These are phyloP conservation scores for Sciurus carolinensis DNA, from an alignment of 2,797 vertebrate species.

Conservation along the genomic window DNA sequence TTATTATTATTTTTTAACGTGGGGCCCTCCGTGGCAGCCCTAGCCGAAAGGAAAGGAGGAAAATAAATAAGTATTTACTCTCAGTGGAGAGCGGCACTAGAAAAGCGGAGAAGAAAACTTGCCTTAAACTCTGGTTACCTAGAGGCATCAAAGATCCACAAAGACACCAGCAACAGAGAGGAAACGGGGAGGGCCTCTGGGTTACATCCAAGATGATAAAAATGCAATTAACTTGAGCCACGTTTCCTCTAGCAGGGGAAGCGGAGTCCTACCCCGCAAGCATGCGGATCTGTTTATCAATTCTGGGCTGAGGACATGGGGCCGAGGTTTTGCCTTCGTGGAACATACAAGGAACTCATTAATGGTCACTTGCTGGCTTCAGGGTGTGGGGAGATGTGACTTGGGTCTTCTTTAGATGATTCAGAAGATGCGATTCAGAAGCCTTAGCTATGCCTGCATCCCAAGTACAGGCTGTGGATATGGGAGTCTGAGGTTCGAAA, in stretches of 20 bases:
- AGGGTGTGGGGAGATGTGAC: neutral
- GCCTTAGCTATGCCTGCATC: neutral
- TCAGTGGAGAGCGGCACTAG: neutral
- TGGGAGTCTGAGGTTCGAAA: too few relatives aligned
- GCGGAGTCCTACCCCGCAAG: neutral
- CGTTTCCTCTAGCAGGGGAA: neutral
- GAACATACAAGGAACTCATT: conserved; percentile 1
- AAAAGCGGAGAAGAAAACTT: conserved; percentile 33
- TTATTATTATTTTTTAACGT: neutral
- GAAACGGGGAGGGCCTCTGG: neutral
- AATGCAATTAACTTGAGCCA: conserved; percentile 66
- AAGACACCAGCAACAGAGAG: neutral
- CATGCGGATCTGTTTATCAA: neutral
- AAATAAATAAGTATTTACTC: neutral
- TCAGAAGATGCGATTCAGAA: conserved; percentile 27
- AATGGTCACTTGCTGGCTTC: neutral
- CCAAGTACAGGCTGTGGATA: neutral
- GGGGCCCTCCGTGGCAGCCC: neutral
- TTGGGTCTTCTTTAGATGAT: conserved; percentile 54
- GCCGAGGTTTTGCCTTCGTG: conserved; percentile 9
- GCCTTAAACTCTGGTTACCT: conserved; percentile 7
- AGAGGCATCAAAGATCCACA: neutral
- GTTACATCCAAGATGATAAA: conserved; percentile 68
- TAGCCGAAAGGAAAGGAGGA: neutral
- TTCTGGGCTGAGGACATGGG: conserved; percentile 17